These are phyloP conservation scores for Darevskia mixta DNA, from an alignment of 2,797 vertebrate genomes.

Conservation along the genomic window DNA sequence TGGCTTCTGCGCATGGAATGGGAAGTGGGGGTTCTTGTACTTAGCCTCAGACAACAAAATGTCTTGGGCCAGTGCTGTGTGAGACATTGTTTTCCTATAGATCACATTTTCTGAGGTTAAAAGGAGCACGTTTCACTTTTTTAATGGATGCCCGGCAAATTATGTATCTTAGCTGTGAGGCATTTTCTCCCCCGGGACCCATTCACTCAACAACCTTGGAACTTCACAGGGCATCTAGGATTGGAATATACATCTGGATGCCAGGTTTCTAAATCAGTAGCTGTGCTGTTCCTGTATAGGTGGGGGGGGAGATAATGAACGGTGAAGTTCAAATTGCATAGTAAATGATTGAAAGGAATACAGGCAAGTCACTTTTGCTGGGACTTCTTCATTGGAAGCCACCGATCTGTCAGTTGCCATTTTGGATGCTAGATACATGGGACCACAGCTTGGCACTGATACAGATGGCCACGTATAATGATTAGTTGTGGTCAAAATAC, in stretches of 20 bases:
- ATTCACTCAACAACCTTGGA: no score
- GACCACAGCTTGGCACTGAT: background rate
- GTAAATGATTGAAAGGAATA: background rate
- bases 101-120: background rate
- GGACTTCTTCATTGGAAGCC: background rate
- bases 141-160: background rate
- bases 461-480: background rate
- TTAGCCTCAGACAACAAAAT: no score
- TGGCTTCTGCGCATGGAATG: no score
- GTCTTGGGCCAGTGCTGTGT: no score
- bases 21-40: no score
- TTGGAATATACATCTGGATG: accelerated
- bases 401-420: background rate
- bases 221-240: background rate
- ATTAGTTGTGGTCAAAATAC: background rate
- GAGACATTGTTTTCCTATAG: background rate
- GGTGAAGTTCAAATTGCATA: background rate
- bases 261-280: background rate
- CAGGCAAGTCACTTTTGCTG: background rate
- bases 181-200: background rate
- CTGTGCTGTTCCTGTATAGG: background rate
- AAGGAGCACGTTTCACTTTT: background rate
- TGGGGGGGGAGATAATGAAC: background rate
- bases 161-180: accelerated
- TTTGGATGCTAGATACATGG: background rate